Evolutionary conservation across 2,113 vertebrate species (phyloP), one percentile per base, ranked within the genome.

Genomic region (Perca fluviatilis): DNA sequence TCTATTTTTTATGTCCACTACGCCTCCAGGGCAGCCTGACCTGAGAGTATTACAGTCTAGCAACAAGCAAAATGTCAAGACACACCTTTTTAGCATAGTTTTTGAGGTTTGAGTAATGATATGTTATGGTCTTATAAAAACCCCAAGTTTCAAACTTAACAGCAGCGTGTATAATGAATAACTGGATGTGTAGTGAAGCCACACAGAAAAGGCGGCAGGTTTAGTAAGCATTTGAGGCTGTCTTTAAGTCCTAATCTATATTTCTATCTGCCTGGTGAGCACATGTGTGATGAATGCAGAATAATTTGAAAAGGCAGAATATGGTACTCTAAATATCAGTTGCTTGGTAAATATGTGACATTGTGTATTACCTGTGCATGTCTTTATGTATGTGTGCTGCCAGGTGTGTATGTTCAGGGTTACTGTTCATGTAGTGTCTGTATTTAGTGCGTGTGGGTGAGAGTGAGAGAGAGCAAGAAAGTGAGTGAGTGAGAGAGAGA

Each of bases 21-120:
- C 2, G 50, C 19, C 47, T 51, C 66, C 66, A 33, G 18, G 49
- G 53, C 49, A 21, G 6, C 27, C 49, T 70, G 50, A 43, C 36
- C 61, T 43, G 36, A 64, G 13, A 64, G 5, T 1, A 40, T 25
- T 40, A 16, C 21, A 70, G 36, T 56, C 30, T 23, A 16, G 30
- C 51, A 56, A 63, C 30, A 40, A 40, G 6, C 14, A 36, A 40
- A 70, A 70, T 40, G 63, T 25, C 21, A 56, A 70, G 50, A 70
- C 51, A 67, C 64, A 50, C 21, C 2, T 21, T 50, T 67, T 21
- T 50, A 51, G 25, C 8, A 12, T 30, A 6, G 23, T 50, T 27
- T 11, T 27, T 49, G 46, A 27, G 23, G 46, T 67, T 19, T 30
- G 8, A 43, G n/a, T 16, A 43, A 25, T 71, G 2, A 43, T 16